phyloP scores from a whole-genome alignment of 2,797 vertebrate genomes.

The Morus bassanus region DNA sequence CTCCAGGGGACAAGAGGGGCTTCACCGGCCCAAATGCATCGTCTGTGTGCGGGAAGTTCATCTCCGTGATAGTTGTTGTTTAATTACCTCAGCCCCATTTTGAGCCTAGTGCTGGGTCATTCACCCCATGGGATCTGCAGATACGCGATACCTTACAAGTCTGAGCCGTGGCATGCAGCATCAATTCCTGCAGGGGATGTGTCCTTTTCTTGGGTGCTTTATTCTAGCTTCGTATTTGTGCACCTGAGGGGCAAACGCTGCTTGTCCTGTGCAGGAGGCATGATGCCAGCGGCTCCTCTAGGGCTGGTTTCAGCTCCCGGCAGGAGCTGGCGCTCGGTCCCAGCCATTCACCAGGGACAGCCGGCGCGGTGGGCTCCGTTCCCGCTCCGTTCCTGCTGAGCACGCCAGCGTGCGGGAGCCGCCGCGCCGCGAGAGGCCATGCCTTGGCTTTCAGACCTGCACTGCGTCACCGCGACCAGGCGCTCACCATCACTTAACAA shows the following conservation, averaged over 20 bases:
- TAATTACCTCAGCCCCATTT: background rate
- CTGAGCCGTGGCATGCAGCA: background rate
- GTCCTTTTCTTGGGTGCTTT: background rate
- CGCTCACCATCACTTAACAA: background rate
- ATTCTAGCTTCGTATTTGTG: background rate
- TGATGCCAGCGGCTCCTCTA: background rate
- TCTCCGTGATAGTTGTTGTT: background rate
- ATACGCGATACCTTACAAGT: rapidly evolving
- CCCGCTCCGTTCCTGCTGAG: background rate
- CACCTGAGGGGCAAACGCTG: background rate
- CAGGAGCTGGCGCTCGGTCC: background rate
- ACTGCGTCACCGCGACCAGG: background rate
- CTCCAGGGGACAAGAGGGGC: background rate
- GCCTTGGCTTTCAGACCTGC: background rate
- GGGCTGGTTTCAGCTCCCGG: background rate
- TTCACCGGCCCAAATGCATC: rapidly evolving
- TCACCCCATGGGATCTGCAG: background rate
- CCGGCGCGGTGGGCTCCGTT: rapidly evolving
- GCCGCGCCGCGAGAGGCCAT: background rate
- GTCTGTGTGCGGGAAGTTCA: background rate
- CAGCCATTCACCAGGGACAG: background rate
- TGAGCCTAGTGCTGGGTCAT: background rate
- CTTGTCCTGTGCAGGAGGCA: rapidly evolving
- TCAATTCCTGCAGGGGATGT: background rate
- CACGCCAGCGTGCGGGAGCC: background rate